Base-by-base conservation (phyloP, 2,888 invertebrate genomes). In the Cryptocephalus moraei region DNA sequence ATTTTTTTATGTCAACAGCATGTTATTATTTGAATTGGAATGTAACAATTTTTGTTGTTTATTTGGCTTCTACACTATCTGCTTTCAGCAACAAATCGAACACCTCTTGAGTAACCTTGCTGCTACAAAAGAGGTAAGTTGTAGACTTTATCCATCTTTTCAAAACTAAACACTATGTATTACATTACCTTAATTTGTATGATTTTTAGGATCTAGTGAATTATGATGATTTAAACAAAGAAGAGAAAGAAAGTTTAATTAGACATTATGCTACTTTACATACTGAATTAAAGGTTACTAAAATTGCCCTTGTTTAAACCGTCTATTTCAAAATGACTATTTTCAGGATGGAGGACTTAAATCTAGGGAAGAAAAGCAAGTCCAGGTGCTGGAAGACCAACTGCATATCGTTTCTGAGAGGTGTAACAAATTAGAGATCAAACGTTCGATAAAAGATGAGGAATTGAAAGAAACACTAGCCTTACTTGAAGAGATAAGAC, bases 201-300 rank as follows among this genome's bases (percentile, higher is more conserved):
- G 9, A 12, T 33, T 56, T 45, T 50, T 50, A 69, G 65, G 65
- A 66, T 51, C 49, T 53, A 43, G 46, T 59, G 9, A 62, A 66
- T 43, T 58, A 57, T 52, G 59, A 64, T 43, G 59, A 61, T 45
- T 59, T 71, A 50, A 66, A 82, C 62, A 81, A 83, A 13, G 80
- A 79, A 44, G 85, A 88, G 61, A 79, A 80, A 41, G 74, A 75
- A 45, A 75, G 78, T 54, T 71, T 82, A 38, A 74, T 77, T 4
- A 81, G 86, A 56, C 86, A 87, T 67, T 91, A 89, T 72, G 82
- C 82, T 10, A 80, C 82, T 22, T 69, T 86, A 49, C 81, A 80
- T 62, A 76, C 79, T 1, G 84, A 85, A 71, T 73, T 84, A 62
- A 80, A 73, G 80, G 86, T 68, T 80, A 78, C 60, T 22, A 13